Evolutionary conservation across 2,888 invertebrate species (phyloP).

Genomic region (Cinara cedri): DNA sequence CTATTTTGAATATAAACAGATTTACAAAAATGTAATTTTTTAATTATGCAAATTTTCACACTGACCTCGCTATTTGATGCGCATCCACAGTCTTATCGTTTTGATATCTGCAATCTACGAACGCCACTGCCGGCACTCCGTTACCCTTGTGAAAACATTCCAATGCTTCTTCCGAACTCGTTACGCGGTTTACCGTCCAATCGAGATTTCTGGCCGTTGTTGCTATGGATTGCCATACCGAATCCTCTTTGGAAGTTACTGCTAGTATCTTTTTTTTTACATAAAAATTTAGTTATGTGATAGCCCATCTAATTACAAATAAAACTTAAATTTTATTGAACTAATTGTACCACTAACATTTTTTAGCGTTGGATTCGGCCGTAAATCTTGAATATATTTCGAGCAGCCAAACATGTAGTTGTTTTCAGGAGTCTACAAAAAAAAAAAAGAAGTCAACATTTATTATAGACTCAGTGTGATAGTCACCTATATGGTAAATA

Average conservation of each 20-base stretch:
- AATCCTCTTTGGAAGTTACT: conserved; percentile 43
- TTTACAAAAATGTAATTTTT: no score
- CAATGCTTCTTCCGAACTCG: conserved; percentile 32
- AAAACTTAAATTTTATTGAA: neutral
- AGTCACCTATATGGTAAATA: no score
- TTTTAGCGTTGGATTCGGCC: conserved; percentile 20
- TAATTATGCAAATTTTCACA: neutral
- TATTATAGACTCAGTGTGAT: no score
- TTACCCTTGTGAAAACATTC: conserved; percentile 49
- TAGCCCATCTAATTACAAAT: neutral
- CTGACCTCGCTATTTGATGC: conserved; percentile 28
- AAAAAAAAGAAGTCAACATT: neutral
- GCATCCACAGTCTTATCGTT: conserved; percentile 46
- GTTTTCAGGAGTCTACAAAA: conserved; percentile 37
- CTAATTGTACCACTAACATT: conserved; percentile 6
- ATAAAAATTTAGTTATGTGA: no score
- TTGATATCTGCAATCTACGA: conserved; percentile 44
- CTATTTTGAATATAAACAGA: no score
- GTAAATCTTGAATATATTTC: conserved; percentile 37
- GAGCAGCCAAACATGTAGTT: conserved; percentile 46
- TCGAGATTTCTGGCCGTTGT: conserved; percentile 36
- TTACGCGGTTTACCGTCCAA: conserved; percentile 35
- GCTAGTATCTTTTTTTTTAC: conserved; percentile 32
- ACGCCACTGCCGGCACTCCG: conserved; percentile 34
- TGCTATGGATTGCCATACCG: conserved; percentile 39